These are phyloP conservation scores for Manduca sexta DNA, from an alignment of 1,140 invertebrate species.

Conservation along the genomic window DNA sequence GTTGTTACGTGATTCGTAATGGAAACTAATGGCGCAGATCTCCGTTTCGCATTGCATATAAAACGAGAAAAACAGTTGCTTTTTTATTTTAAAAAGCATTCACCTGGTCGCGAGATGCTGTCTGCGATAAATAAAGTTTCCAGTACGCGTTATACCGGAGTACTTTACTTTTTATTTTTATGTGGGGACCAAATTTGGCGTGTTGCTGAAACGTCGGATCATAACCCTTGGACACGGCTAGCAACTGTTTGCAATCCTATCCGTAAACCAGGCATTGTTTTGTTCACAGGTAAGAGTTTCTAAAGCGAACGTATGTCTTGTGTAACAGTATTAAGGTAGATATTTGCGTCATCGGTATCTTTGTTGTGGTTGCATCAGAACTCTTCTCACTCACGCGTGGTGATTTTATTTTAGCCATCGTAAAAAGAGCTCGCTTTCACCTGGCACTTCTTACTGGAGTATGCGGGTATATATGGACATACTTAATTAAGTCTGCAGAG, in stretches of 20 bases:
- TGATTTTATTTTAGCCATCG: conserved; percentile 40
- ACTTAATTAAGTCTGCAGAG: conserved; percentile 36
- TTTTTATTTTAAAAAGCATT: no score
- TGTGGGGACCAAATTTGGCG: conserved; percentile 56
- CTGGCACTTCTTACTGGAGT: conserved; percentile 28
- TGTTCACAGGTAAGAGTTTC: conserved; percentile 17
- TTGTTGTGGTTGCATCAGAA: conserved; percentile 27
- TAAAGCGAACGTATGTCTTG: background rate
- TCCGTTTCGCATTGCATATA: no score
- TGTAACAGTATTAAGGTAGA: background rate
- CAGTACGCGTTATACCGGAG: conserved; percentile 24
- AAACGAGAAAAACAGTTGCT: no score
- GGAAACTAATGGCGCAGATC: no score
- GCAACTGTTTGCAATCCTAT: conserved; percentile 51
- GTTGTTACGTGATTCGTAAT: conserved; percentile 36
- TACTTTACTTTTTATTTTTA: conserved; percentile 59
- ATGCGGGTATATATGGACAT: conserved; percentile 20
- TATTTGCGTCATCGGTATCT: background rate
- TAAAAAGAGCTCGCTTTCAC: conserved; percentile 45
- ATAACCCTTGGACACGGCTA: conserved; percentile 59
- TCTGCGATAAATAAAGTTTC: conserved; percentile 24
- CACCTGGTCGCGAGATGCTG: no score
- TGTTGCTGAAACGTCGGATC: conserved; percentile 56
- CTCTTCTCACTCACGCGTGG: conserved; percentile 32
- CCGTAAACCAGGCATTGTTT: conserved; percentile 44